These are phyloP conservation scores for Germaria angustata DNA, from an alignment of 2,888 invertebrate genomes.

Conservation along the genomic window DNA sequence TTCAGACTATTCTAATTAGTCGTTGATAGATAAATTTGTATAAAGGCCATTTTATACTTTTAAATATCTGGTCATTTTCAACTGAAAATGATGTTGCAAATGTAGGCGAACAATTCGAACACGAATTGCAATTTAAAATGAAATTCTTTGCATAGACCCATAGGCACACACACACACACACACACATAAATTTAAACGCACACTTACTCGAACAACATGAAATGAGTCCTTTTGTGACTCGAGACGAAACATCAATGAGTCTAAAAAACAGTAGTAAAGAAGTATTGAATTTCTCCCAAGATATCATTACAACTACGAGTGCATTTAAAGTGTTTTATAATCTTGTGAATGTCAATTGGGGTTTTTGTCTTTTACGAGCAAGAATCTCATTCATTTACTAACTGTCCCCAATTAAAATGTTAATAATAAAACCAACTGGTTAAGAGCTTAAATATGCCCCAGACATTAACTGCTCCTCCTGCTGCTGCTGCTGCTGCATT, in stretches of 20 bases:
- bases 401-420: constrained; percentile 17
- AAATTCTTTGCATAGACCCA: too few relatives aligned
- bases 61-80: neutral
- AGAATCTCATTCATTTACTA: constrained; percentile 25
- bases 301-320: neutral
- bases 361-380: constrained; percentile 11
- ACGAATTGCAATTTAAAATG: constrained; percentile 9
- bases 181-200: neutral
- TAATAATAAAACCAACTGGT: constrained; percentile 22
- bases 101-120: neutral
- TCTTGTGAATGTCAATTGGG: constrained; percentile 32
- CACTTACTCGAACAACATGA: neutral
- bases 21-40: too few relatives aligned
- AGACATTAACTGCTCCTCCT: neutral
- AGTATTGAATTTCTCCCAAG: constrained; percentile 3
- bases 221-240: constrained; percentile 17
- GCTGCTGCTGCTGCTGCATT: neutral
- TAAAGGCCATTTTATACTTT: neutral
- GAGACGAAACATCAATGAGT: too few relatives aligned
- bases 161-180: too few relatives aligned
- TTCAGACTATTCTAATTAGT: too few relatives aligned
- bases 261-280: neutral
- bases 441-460: neutral
- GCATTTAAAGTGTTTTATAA: neutral
- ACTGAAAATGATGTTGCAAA: neutral